These are phyloP conservation scores for Sarotherodon lohbergeri DNA, from an alignment of 2,113 vertebrate species.

Conservation along the genomic window DNA sequence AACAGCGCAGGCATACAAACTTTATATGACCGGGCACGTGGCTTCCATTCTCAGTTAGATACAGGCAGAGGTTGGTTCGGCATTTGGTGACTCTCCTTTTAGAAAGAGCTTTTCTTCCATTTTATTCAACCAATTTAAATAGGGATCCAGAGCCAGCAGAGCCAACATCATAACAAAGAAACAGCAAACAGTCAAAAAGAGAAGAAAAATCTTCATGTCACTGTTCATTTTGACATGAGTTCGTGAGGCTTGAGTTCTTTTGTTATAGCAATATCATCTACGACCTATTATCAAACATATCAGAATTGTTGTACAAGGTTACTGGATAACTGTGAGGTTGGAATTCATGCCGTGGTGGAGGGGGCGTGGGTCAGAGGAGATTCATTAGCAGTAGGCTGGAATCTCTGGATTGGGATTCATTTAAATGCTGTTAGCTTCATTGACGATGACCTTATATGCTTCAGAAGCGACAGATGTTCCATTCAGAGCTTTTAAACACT, in stretches of 20 bases:
- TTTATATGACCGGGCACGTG: fast-evolving
- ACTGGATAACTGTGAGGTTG: background rate
- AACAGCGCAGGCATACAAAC: background rate
- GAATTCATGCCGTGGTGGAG: background rate
- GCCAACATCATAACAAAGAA: background rate
- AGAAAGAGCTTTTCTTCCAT: background rate
- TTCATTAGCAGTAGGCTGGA: background rate
- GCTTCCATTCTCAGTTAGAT: background rate
- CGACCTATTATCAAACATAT: background rate
- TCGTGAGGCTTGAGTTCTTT: background rate
- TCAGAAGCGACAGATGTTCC: background rate
- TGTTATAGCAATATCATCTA: background rate
- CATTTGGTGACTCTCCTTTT: background rate
- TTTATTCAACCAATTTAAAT: background rate
- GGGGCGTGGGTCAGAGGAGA: background rate
- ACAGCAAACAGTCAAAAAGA: background rate
- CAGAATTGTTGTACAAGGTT: background rate
- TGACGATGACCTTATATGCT: background rate
- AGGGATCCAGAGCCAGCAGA: background rate
- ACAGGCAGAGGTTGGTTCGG: background rate
- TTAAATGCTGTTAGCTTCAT: background rate
- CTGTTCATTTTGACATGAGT: background rate
- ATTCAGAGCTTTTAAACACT: background rate
- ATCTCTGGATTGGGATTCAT: background rate
- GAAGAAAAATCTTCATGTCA: fast-evolving